Base-by-base conservation (phyloP, 2,797 vertebrate species). In the Brachyalestes nurse region DNA sequence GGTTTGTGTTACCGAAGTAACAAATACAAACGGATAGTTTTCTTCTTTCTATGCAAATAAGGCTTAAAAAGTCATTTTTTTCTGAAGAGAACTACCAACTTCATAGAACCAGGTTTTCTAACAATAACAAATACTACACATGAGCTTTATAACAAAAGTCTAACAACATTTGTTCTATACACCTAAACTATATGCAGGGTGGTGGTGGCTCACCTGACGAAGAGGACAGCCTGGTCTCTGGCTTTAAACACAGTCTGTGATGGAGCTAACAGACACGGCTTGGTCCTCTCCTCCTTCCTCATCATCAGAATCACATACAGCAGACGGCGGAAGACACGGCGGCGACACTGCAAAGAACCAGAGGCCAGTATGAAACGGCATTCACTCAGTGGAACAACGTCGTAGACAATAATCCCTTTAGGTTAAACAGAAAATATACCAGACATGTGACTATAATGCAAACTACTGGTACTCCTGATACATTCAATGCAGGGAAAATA, bases 301-400 rank as follows among this genome's bases (percentile, higher is more conserved):
- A 96, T 89, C 97, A 99, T 98, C 67, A 99, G 87, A 72, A 99
- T 91, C 8, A 97, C 91, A 1, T 85, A 93, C 34, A 98, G 94
- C 45, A 99, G 88, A 0, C 49, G 88, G 64, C 94, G 93, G 88
- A 99, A 97, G 51, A 98, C 86, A 14, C 84, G 87, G 0, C 88
- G 72, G 45, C 98, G 88, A 13, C 92, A 92, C 97, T 99, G 86
- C 6, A 89, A 64, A 64, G 45, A 19, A 28, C 16, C 49, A 64
- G 5, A 23, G 3, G 21, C 4, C 1, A 40, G 8, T 3, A 8
- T 58, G n/a, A 42, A 58, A 7, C 10, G 13, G 17, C 23, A 13
- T 6, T 34, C 14, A 28, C 28, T 16, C 28, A 34, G 14, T 9
- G 19, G 16, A 16, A 40, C 16, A 7, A 9, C 40, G 9, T 34